A percentile compares a stretch with the other conserved stretches of the same genome.
phyloP scores from a whole-genome alignment of 2,797 vertebrate species.

The Ceryle rudis region DNA sequence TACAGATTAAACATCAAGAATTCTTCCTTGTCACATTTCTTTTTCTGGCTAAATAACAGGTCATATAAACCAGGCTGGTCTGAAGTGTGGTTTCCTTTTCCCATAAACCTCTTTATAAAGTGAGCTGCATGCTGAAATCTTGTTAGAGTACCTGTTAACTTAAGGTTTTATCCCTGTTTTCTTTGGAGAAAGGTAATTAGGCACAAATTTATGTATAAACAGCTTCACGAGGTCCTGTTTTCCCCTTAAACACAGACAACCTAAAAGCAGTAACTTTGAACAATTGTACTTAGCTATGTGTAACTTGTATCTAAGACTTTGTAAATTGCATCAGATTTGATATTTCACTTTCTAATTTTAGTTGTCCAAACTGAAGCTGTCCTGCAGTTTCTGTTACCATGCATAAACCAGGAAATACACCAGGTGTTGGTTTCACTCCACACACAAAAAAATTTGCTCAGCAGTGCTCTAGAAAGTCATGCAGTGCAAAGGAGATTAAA shows the following conservation, averaged over 20 bases:
- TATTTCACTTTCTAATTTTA: constrained; percentile 5
- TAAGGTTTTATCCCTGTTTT: neutral
- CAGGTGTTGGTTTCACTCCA: neutral
- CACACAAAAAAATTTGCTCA: neutral
- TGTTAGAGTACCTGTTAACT: neutral
- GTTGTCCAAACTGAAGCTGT: neutral
- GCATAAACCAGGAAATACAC: neutral
- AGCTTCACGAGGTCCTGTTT: neutral
- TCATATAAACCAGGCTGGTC: neutral
- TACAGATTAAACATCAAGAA: neutral
- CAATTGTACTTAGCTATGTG: neutral
- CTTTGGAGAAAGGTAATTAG: neutral
- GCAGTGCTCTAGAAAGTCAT: neutral
- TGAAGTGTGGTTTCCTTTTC: neutral
- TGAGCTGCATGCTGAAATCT: neutral
- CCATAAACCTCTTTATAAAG: neutral
- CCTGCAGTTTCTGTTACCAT: neutral
- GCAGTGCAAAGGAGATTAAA: neutral
- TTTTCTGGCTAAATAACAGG: neutral
- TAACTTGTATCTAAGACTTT: neutral
- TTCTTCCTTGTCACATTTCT: neutral
- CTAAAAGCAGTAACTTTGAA: neutral
- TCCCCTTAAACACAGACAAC: neutral
- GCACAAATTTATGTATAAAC: neutral
- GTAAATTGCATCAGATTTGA: neutral